A percentile compares a stretch with the other conserved stretches of the same genome.
phyloP scores from a whole-genome alignment of 2,797 vertebrate species.

The Nothura maculosa region DNA sequence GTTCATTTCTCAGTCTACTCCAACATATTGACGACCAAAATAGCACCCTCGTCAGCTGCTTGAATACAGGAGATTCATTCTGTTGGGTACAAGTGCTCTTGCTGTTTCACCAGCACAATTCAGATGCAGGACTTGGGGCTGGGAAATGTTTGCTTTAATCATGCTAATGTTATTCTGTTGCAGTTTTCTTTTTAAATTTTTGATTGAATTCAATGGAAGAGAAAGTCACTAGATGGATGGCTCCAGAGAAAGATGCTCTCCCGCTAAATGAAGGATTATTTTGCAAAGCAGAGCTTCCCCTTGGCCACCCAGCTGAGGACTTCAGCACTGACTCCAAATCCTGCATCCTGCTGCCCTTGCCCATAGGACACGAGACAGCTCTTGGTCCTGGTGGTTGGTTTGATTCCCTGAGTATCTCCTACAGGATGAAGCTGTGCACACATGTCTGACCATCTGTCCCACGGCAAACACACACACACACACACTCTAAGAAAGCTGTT shows the following conservation, averaged over 20 bases:
- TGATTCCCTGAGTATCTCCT: neutral
- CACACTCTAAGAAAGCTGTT: neutral
- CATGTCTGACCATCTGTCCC: neutral
- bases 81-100: neutral
- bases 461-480: accelerated
- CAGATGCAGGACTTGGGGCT: neutral
- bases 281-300: neutral
- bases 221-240: neutral
- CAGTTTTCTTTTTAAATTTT: neutral
- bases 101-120: conserved; percentile 18
- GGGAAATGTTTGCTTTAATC: conserved; percentile 32
- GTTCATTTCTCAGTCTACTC: neutral
- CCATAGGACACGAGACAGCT: neutral
- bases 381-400: neutral
- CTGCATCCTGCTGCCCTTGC: neutral
- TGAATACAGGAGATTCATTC: conserved; percentile 2
- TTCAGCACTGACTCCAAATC: neutral
- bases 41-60: neutral
- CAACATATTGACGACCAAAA: neutral
- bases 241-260: neutral
- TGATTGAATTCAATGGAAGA: conserved; percentile 10
- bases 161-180: neutral
- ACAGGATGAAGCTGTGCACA: neutral
- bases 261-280: neutral
- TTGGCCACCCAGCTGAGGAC: accelerated